These are phyloP conservation scores for Xylota sylvarum DNA, from an alignment of 2,888 invertebrate genomes.

Conservation along the genomic window DNA sequence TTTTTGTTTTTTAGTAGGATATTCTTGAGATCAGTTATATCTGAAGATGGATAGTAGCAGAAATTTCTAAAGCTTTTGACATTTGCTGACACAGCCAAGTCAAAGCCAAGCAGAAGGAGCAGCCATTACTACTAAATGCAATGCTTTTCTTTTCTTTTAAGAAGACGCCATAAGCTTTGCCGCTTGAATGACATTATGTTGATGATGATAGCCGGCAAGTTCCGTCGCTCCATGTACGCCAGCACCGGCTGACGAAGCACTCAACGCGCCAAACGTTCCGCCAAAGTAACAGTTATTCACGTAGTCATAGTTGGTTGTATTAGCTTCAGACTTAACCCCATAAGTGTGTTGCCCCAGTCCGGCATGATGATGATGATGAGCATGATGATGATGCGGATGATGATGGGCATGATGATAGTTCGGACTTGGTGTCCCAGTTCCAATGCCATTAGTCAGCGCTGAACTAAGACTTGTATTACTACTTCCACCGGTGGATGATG, in stretches of 20 bases:
- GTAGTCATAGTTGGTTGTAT: slow-evolving; percentile 84
- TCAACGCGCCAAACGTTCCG: slow-evolving; percentile 83
- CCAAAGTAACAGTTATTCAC: slow-evolving; percentile 85
- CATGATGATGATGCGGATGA: slow-evolving; percentile 80
- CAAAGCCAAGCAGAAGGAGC: not conserved
- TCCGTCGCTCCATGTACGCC: slow-evolving; percentile 85
- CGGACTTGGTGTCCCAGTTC: slow-evolving; percentile 82
- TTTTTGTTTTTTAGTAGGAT: not conserved
- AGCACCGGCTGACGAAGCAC: slow-evolving; percentile 80
- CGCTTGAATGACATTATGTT: slow-evolving; percentile 93
- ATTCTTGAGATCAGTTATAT: slow-evolving; percentile 45
- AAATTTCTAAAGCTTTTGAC: not conserved
- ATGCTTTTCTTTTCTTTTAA: slow-evolving; percentile 85
- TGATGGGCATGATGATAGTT: slow-evolving; percentile 81
- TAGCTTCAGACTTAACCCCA: slow-evolving; percentile 84
- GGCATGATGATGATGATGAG: slow-evolving; percentile 80
- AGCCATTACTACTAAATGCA: slow-evolving; percentile 5
- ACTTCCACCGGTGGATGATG: slow-evolving; percentile 76
- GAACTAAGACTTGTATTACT: slow-evolving; percentile 75
- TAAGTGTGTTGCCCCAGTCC: slow-evolving; percentile 80
- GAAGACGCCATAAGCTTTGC: slow-evolving; percentile 94
- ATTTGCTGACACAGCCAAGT: too few relatives aligned
- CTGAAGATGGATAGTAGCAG: slow-evolving; percentile 7
- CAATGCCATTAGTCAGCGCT: slow-evolving; percentile 75
- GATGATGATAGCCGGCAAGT: slow-evolving; percentile 91